Evolutionary conservation across 2,888 invertebrate genomes (phyloP).

Genomic region (Agrochola circellaris): DNA sequence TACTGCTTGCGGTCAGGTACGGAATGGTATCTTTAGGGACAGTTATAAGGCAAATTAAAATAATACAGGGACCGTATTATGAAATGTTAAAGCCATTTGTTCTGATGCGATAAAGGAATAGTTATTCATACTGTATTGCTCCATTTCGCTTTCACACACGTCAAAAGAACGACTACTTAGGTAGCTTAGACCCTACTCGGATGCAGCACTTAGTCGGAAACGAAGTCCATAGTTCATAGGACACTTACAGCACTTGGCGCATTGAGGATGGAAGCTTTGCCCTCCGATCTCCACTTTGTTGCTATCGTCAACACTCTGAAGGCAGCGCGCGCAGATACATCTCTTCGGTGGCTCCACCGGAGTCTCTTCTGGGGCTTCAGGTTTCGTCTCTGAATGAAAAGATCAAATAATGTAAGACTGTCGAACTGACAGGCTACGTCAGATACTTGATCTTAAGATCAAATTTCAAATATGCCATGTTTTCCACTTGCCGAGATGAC

Average conservation of each 20-base stretch:
- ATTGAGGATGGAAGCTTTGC: slow-evolving; percentile 83
- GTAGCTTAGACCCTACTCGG: not conserved
- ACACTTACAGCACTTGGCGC: slow-evolving; percentile 85
- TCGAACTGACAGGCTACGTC: no score
- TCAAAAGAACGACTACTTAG: not conserved
- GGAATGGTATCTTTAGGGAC: no score
- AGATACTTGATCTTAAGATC: not conserved
- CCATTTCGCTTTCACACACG: not conserved
- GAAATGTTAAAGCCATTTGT: no score
- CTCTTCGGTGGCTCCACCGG: slow-evolving; percentile 68
- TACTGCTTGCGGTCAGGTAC: no score
- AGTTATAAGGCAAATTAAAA: no score
- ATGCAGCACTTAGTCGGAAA: not conserved
- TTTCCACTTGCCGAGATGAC: not conserved
- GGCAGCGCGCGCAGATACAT: slow-evolving; percentile 83
- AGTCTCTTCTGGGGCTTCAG: slow-evolving; percentile 20
- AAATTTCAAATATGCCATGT: not conserved
- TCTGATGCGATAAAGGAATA: not conserved
- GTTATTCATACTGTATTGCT: not conserved
- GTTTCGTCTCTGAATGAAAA: slow-evolving; percentile 37
- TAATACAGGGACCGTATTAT: not conserved
- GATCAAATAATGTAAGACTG: not conserved
- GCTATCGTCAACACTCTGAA: slow-evolving; percentile 78
- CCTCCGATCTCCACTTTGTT: slow-evolving; percentile 80
- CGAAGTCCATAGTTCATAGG: no score